Base-by-base conservation (phyloP, 2,113 vertebrate species). In the Pogonocichla stellata region DNA sequence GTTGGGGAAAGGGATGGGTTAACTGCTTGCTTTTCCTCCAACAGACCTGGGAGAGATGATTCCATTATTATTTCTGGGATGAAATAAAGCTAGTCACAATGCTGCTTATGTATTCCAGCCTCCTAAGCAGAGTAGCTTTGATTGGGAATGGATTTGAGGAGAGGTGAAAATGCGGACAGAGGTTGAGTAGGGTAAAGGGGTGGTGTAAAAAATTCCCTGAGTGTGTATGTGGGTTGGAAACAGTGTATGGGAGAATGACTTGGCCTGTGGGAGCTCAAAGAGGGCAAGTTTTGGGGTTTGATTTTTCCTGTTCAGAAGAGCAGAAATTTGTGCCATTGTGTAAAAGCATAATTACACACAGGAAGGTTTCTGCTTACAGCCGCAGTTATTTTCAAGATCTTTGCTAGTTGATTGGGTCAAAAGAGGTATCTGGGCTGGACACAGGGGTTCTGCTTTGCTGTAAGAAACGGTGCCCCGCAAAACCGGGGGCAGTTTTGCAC, bases 381-480 rank as follows among this genome's bases (percentile, higher is more conserved):
- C 22, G 31, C 54, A 62, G 45, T 34, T 8, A 33, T 64, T 53
- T 58, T 31, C 16, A 18, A 58, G 38, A 10, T 42, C 18, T 75
- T 61, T 57, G 36, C 22, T n/a, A 12, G 24, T 1, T 51, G n/a
- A 3, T 22, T 43, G 31, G 7, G 50, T 73, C 53, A 25, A 10
- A 86, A 72, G 48, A 69, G 36, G 28, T 14, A 22, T 17, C 64
- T 53, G 42, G 50, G 7, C 54, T 36, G 58, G 36, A 12, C 25
- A 23, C 20, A 6, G 9, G 6, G 38, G 26, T 83, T 54, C 69
- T 5, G 0, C 42, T 80, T 61, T 36, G 9, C 58, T 69, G 13
- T 43, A 5, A 28, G 15, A 42, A 40, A 24, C 4, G 0, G 5
- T 29, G 33, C 17, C 14, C 16, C 19, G 0, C 0, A 2, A 45